Base-by-base conservation (phyloP, 2,888 invertebrate genomes). In the Sisyra terminalis region DNA sequence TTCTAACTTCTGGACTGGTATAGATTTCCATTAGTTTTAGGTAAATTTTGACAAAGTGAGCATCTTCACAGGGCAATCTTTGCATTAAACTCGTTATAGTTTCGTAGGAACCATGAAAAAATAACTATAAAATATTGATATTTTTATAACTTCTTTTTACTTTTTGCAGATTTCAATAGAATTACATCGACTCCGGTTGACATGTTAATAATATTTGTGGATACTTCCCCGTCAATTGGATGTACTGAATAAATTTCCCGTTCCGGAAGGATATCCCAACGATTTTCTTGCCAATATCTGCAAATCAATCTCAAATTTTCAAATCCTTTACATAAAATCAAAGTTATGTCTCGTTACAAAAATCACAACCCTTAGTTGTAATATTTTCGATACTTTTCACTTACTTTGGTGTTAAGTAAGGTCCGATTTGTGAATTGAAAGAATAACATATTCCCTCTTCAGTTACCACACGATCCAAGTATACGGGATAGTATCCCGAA, bases 141-240 rank as follows among this genome's bases (percentile, higher is more conserved):
- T 9, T 7, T 38, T n/a, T 10, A n/a, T 44, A 15, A 24, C 18
- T 32, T 24, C 32, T 40, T 7, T 40, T 9, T 4, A 15, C 34
- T 3, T 43, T n/a, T n/a, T n/a, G n/a, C 16, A 39, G 3, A 39
- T n/a, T 8, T 16, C 32, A 32, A 30, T 10, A 17, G 15, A 30
- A n/a, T 24, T 53, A 80, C 80, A 54, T 71, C 65, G 52, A 77
- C 80, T 8, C 73, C 67, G 1, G 73, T 70, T 0, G 78, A 74
- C 51, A 81, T 64, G 51, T 80, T 78, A 44, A 78, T 72, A n/a
- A 80, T 65, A 58, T 79, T 78, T 1, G 76, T 75, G 55, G 79
- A 80, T n/a, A 80, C 75, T 60, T 81, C 80, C 0, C 82, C 81
- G 52, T 81, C 79, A 7, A 81, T 53, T 0, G 80, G 79, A 60